Base-by-base conservation (phyloP, 2,113 vertebrate genomes). In the Labrus mixtus region DNA sequence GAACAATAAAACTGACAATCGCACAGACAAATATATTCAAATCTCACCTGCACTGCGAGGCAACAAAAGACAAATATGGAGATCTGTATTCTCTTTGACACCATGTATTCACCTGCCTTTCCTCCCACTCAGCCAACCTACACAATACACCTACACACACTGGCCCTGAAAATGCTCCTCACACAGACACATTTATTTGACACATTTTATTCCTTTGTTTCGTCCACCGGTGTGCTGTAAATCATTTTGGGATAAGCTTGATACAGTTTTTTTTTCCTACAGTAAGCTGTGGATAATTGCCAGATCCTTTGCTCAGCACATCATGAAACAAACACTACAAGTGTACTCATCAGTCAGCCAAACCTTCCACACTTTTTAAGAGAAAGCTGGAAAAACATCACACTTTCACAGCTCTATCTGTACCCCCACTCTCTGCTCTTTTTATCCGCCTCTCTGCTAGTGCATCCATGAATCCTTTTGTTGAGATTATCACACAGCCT, bases 51-150 rank as follows among this genome's bases (percentile, higher is more conserved):
- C 22, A 69, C 43, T 17, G 57, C 0, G 16, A 86, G 66, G 73
- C 36, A 79, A 43, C 84, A 80, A 78, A 61, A 84, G 74, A 81
- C 58, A 76, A 88, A 79, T 12, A 83, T 56, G 61, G 83, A 85
- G 83, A 79, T 87, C 67, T 87, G 73, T 45, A 33, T 83, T 91
- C 81, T 80, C 82, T 83, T 56, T 91, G 87, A 89, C 85, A 84
- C 89, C 67, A 54, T 70, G 85, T 58, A 86, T 91, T 90, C 90
- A 93, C 92, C 91, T 89, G 89, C 68, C 75, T 82, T 54, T 85
- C 82, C 84, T 87, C 84, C 91, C 91, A 93, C 91, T 90, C 83
- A 23, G 66, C 85, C 90, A 55, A 76, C 91, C 92, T 82, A 93
- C 92, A 88, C 89, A 87, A 75, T 67, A 88, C 84, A 82, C 90